Base-by-base conservation (phyloP, 2,797 vertebrate species). In the Neomorphus geoffroyi region DNA sequence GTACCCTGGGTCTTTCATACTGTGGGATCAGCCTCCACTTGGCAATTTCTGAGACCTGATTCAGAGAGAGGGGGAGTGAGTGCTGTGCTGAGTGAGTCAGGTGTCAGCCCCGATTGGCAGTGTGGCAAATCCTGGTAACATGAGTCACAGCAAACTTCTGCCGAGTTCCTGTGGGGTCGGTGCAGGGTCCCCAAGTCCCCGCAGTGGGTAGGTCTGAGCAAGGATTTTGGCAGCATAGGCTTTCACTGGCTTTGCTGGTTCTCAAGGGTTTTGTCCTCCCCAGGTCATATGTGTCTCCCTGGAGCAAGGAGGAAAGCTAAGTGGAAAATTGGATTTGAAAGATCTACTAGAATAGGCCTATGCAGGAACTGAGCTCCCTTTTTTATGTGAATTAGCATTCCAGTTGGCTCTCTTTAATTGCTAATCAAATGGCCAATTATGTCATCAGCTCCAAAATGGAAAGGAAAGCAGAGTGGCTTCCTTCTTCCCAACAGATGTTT, bases 401-500 rank as follows among this genome's bases (percentile, higher is more conserved):
- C 81, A 80, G 41, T 87, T 93, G 72, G 33, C 61, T 91, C 48
- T 82, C 50, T 90, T 85, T 80, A 92, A 91, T 69, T 87, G 57
- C 84, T 89, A 51, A 85, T 87, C 64, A 77, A 91, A 74, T 62
- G 81, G 75, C 61, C 69, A 87, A 74, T 67, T 92, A 94, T 94
- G 57, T 93, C 92, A 93, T 80, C 88, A 61, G 53, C 56, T 87
- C 71, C 93, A 80, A 61, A 90, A 89, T 1, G 77, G 84, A 96
- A 80, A 77, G 0, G 2, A 94, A 95, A 89, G 79, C 61, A 46
- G 72, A 85, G 50, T 0, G 0, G 71, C 84, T 94, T 95, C 86
- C 67, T 95, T 30, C 65, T 82, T 94, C 86, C 67, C 80, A 71
- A 39, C 80, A 93, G 86, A 80, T 92, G 83, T 94, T 95, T 95